phyloP scores from a whole-genome alignment of 1,140 invertebrate genomes.

The Hylyphantes graminicola region DNA sequence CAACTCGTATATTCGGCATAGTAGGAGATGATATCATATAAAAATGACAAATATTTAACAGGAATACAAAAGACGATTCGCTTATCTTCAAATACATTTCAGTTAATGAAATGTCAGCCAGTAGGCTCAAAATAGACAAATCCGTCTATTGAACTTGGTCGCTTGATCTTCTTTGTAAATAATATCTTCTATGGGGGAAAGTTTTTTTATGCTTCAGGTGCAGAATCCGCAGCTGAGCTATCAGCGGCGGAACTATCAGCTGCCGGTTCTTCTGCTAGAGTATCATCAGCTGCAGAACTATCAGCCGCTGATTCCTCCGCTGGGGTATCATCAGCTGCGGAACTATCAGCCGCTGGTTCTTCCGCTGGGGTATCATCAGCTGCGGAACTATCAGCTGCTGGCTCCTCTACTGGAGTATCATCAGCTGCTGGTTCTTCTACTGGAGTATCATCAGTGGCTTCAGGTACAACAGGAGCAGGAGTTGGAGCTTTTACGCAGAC shows the following conservation, averaged over 20 bases:
- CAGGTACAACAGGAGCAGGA: background rate
- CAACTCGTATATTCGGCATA: too few relatives aligned
- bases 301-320: background rate
- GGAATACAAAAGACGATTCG: too few relatives aligned
- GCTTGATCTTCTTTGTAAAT: too few relatives aligned
- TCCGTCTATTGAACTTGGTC: too few relatives aligned
- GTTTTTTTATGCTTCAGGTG: too few relatives aligned
- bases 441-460: background rate
- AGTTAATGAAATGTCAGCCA: too few relatives aligned
- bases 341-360: background rate
- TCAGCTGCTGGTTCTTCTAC: background rate
- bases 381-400: background rate
- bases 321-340: background rate
- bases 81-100: too few relatives aligned
- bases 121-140: too few relatives aligned
- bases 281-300: background rate
- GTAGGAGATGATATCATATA: too few relatives aligned
- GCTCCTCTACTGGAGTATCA: too few relatives aligned
- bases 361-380: background rate
- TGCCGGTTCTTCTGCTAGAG: background rate
- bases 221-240: background rate
- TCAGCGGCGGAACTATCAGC: background rate
- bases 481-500: background rate
- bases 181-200: too few relatives aligned
- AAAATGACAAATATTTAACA: too few relatives aligned